Evolutionary conservation across 1,140 invertebrate species (phyloP).

Genomic region (Dreissena rostriformis): DNA sequence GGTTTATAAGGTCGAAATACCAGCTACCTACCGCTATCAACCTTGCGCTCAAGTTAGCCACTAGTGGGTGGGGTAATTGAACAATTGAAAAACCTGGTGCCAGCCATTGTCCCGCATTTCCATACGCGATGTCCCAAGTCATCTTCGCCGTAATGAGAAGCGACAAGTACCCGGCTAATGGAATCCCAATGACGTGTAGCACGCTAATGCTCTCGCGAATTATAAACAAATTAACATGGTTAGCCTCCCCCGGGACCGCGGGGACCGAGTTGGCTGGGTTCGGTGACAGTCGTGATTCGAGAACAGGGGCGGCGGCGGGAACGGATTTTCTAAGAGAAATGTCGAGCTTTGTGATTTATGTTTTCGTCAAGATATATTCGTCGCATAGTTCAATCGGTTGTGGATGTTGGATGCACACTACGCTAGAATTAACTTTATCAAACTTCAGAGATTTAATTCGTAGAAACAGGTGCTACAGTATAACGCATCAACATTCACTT

Average conservation of each 20-base stretch:
- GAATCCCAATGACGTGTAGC: constrained; percentile 54
- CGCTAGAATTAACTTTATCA: too few species aligned
- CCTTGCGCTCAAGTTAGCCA: too few species aligned
- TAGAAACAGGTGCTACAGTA: too few species aligned
- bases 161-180: constrained; percentile 54
- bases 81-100: too few species aligned
- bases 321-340: neutral
- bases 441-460: too few species aligned
- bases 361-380: neutral
- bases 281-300: neutral
- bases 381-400: too few species aligned
- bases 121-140: neutral
- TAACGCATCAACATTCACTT: too few species aligned
- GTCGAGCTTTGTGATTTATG: neutral
- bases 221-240: constrained; percentile 61
- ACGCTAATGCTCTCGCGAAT: constrained; percentile 53
- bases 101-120: neutral
- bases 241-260: constrained; percentile 37
- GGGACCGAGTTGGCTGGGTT: neutral
- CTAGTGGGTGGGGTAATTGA: too few species aligned
- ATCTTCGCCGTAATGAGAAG: constrained; percentile 47
- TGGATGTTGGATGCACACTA: too few species aligned
- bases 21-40: too few species aligned
- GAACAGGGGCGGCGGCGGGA: neutral
- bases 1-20: too few species aligned